These are phyloP conservation scores for Melangyna quadrimaculata DNA, from an alignment of 2,888 invertebrate species.

Conservation along the genomic window DNA sequence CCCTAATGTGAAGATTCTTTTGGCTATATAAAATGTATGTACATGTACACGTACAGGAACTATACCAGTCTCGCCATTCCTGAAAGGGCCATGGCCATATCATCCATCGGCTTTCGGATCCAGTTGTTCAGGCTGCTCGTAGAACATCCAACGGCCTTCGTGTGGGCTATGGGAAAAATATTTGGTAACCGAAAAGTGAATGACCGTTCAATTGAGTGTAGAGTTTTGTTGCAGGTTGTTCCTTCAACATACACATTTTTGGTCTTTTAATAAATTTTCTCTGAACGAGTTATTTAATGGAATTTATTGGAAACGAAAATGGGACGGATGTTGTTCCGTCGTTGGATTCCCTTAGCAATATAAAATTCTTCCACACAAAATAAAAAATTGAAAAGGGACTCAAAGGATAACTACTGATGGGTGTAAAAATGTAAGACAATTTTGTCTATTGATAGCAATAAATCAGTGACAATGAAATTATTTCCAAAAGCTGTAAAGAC, in stretches of 20 bases:
- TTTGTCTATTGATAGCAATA: slow-evolving; percentile 27
- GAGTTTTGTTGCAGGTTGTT: slow-evolving; percentile 60
- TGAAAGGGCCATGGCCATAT: too few relatives aligned
- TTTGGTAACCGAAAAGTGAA: slow-evolving; percentile 51
- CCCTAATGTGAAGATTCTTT: slow-evolving; percentile 42
- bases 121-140: not conserved
- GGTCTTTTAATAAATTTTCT: slow-evolving; percentile 18
- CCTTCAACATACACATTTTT: not conserved
- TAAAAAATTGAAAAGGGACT: not conserved
- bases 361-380: slow-evolving; percentile 8
- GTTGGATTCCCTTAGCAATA: not conserved
- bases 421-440: not conserved
- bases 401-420: not conserved
- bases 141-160: not conserved
- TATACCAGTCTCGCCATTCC: slow-evolving; percentile 33
- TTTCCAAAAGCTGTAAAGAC: not conserved
- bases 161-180: slow-evolving; percentile 46
- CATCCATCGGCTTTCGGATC: slow-evolving; percentile 30
- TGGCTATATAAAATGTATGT: too few relatives aligned
- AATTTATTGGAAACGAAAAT: slow-evolving; percentile 62
- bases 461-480: slow-evolving; percentile 31
- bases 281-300: slow-evolving; percentile 44
- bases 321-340: slow-evolving; percentile 32
- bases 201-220: slow-evolving; percentile 62
- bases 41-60: too few relatives aligned